Percentiles rank a stretch among this genome's conserved stretches.
These are phyloP conservation scores for Empis stercorea DNA, from an alignment of 2,888 invertebrate genomes.

Conservation along the genomic window DNA sequence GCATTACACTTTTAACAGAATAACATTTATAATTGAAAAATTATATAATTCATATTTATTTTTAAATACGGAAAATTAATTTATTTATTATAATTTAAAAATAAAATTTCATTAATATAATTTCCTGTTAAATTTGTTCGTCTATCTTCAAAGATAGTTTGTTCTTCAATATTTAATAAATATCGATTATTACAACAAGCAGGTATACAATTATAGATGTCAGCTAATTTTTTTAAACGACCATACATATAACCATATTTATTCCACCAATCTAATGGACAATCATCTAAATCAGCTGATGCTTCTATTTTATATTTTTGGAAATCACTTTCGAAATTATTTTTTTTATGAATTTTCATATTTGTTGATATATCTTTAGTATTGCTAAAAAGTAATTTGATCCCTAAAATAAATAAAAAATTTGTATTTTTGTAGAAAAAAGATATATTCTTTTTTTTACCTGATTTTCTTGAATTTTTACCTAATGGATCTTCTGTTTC, in stretches of 20 bases:
- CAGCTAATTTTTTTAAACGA: constrained; percentile 24
- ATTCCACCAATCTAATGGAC: constrained; percentile 32
- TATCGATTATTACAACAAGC: constrained; percentile 29
- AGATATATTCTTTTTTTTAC: constrained; percentile 4
- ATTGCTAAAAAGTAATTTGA: constrained; percentile 29
- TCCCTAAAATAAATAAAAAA: constrained; percentile 17
- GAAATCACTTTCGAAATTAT: constrained; percentile 23
- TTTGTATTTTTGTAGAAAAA: background rate
- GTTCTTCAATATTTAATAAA: constrained; percentile 25
- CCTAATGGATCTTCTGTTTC: background rate
- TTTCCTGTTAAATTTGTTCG: constrained; percentile 27
- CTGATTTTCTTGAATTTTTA: constrained; percentile 7
- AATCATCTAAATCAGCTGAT: constrained; percentile 28
- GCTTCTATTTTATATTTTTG: constrained; percentile 30
- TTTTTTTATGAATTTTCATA: constrained; percentile 10
- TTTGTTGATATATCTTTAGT: constrained; percentile 17
- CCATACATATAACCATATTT: constrained; percentile 28
- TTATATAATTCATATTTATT: background rate
- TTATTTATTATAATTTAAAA: constrained; percentile 16
- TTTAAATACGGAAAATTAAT: background rate
- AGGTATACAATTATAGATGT: constrained; percentile 28
- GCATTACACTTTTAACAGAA: background rate
- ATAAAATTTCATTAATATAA: constrained; percentile 27
- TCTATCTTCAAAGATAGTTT: constrained; percentile 26
- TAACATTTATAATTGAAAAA: too few species aligned